Percentiles rank a stretch among this genome's conserved stretches.
phyloP scores from a whole-genome alignment of 2,888 invertebrate genomes.

The Gasteruption jaculator region DNA sequence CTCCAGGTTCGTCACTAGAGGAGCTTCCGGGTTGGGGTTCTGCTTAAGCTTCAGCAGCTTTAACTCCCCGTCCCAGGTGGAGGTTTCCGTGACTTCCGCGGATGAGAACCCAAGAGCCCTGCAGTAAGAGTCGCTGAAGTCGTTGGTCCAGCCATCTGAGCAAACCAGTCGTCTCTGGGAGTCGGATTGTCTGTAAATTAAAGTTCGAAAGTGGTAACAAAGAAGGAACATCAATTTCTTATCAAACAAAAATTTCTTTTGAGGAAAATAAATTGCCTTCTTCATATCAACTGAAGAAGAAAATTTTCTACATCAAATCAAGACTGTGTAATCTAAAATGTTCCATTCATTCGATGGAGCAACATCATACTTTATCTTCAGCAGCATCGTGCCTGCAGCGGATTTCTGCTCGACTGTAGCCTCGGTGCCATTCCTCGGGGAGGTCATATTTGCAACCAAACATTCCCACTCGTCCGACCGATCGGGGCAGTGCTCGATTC shows the following conservation, averaged over 20 bases:
- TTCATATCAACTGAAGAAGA: no score
- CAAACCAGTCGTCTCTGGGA: constrained; percentile 53
- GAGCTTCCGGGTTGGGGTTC: constrained; percentile 34
- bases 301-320: no score
- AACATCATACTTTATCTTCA: no score
- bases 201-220: no score
- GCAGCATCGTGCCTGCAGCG: no score
- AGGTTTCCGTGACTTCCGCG: constrained; percentile 50
- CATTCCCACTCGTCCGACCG: constrained; percentile 64
- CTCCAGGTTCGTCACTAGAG: constrained; percentile 52
- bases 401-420: constrained; percentile 5
- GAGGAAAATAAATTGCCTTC: no score
- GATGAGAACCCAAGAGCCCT: constrained; percentile 55
- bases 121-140: constrained; percentile 57
- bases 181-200: constrained; percentile 32
- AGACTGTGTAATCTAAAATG: no score
- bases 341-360: no score
- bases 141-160: constrained; percentile 55
- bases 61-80: constrained; percentile 49
- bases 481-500: constrained; percentile 60
- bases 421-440: constrained; percentile 22
- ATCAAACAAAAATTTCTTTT: no score
- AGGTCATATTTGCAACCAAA: constrained; percentile 31
- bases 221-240: no score
- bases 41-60: constrained; percentile 47